Base-by-base conservation (phyloP, 2,888 invertebrate genomes). In the Acrobasis suavella region DNA sequence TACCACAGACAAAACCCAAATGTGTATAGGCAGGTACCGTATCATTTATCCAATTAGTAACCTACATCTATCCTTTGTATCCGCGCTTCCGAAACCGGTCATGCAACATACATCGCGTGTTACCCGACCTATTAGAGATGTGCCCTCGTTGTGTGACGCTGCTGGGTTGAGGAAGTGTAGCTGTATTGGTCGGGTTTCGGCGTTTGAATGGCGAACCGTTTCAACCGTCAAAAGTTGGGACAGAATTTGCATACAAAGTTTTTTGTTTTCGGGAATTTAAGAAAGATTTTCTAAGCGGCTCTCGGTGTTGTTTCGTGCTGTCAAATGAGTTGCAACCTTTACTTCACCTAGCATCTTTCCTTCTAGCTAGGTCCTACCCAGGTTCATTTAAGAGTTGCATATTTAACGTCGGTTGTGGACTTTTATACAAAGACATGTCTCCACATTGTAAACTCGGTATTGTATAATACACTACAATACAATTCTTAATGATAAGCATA, bases 41-140 rank as follows among this genome's bases (percentile, higher is more conserved):
- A 42, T 10, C 42, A 56, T 42, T 56, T 9, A 56, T 15, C 56
- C 56, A 56, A 56, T 56, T 56, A 56, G 56, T 56, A 46, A 56
- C 56, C 56, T 46, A 46, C 42, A 42, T 56, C 56, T 0, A 14
- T 42, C 22, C 42, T 22, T 56, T 56, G 42, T 42, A 56, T 32
- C 22, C 3, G 37, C 56, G n/a, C 2, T 12, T 12, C 42, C 46
- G 46, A 56, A 56, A 46, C 56, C 56, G 42, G 56, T 56, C 42
- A 42, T 46, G 56, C 42, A 38, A 56, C 42, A 22, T 8, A n/a
- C 56, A 42, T 56, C 56, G 14, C 38, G 22, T 16, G 55, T 17
- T 56, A 56, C 22, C 17, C 56, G 56, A 39, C 56, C 46, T 22
- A 56, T 46, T 42, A 16, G 14, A 14, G 46, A n/a, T 14, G 56